Conservation (phyloP, 2,113 vertebrate species). For the Maccullochella peelii region DNA sequence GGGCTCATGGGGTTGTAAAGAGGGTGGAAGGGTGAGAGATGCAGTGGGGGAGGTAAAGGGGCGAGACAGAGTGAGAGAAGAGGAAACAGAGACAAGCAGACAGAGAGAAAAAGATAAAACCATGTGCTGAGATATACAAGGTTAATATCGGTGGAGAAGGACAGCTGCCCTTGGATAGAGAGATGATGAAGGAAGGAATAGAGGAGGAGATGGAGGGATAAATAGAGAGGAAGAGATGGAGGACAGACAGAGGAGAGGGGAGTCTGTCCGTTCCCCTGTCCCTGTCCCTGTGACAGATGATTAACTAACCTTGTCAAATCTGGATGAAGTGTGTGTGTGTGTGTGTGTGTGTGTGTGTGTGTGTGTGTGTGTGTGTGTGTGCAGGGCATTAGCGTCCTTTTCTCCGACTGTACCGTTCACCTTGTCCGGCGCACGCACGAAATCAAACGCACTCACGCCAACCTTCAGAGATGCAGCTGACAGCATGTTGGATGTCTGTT, state of each 20-base stretch:
- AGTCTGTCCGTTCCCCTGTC: slow-evolving; percentile 54
- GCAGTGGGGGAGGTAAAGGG: too few relatives aligned
- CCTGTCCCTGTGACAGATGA: slow-evolving; percentile 66
- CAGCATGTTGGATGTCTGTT: slow-evolving; percentile 16
- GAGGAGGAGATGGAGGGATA: slow-evolving; percentile 42
- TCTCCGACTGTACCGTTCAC: slow-evolving; percentile 47
- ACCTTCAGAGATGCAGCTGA: slow-evolving; percentile 25
- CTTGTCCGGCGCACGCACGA: slow-evolving; percentile 33
- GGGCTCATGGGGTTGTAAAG: slow-evolving; percentile 11
- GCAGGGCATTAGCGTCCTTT: slow-evolving; percentile 23
- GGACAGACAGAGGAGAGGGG: slow-evolving; percentile 63
- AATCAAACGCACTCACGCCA: background rate
- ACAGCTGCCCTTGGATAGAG: slow-evolving; percentile 54
- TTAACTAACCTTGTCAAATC: slow-evolving; percentile 75
- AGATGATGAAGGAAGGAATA: background rate
- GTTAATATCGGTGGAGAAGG: slow-evolving; percentile 61
- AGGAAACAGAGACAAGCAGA: background rate
- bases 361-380: slow-evolving; percentile 36
- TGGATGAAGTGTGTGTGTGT: slow-evolving; percentile 42
- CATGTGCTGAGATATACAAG: slow-evolving; percentile 49
- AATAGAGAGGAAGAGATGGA: slow-evolving; percentile 43
- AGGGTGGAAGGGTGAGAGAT: slow-evolving; percentile 2
- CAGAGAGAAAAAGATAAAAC: slow-evolving; percentile 2
- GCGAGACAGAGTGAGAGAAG: background rate
- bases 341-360: slow-evolving; percentile 21